These are phyloP conservation scores for Drosophila subobscura DNA, from an alignment of 1,140 invertebrate genomes.

Conservation along the genomic window DNA sequence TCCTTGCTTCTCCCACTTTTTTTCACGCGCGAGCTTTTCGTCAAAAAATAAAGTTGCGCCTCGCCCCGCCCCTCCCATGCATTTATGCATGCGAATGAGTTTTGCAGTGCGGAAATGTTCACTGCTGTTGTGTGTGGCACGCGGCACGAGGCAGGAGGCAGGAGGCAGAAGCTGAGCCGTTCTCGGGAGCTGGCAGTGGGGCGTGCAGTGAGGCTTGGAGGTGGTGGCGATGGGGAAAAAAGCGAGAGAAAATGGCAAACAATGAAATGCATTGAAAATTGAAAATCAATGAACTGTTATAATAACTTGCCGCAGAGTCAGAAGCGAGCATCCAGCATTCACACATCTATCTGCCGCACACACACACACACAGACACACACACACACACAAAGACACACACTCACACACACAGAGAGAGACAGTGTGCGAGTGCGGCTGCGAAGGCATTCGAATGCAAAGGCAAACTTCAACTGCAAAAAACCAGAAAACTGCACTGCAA, in stretches of 20 bases:
- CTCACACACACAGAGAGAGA: no score
- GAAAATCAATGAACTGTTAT: slow-evolving; percentile 81
- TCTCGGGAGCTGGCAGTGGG: background rate
- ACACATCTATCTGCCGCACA: slow-evolving; percentile 20
- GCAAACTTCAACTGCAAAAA: slow-evolving; percentile 13
- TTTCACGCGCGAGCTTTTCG: slow-evolving; percentile 19
- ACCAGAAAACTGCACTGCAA: slow-evolving; percentile 22
- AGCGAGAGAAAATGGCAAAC: slow-evolving; percentile 52
- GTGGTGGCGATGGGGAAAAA: slow-evolving; percentile 1
- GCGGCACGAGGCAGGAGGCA: background rate
- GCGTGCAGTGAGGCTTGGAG: background rate
- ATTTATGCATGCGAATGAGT: slow-evolving; percentile 69
- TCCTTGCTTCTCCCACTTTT: slow-evolving; percentile 1
- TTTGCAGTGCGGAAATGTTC: slow-evolving; percentile 48
- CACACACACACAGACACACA: slow-evolving; percentile 8
- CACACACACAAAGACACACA: no score
- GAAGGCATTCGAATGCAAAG: slow-evolving; percentile 42
- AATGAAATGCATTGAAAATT: slow-evolving; percentile 80
- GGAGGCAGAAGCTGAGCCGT: background rate
- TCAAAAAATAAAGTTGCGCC: slow-evolving; percentile 50
- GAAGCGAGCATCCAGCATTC: slow-evolving; percentile 46
- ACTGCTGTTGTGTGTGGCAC: slow-evolving; percentile 27
- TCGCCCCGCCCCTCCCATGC: slow-evolving; percentile 14
- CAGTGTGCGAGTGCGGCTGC: slow-evolving; percentile 23
- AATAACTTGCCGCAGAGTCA: slow-evolving; percentile 78